Percentiles rank a stretch among this genome's conserved stretches.
Conservation (phyloP, 2,797 vertebrate species). For the Sebastes dallii region DNA sequence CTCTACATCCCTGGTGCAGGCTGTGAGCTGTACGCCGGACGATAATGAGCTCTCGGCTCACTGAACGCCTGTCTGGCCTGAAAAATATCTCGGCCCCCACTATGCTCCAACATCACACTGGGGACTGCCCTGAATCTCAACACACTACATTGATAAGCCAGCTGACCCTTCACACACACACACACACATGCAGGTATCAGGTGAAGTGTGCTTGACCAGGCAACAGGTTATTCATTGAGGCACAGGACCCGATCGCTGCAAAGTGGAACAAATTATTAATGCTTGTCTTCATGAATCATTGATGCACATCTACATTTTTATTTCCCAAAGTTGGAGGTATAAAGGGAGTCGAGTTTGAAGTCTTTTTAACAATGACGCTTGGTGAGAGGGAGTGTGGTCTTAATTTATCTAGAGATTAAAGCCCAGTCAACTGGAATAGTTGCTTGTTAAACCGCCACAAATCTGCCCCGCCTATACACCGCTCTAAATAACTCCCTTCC, state of each 20-base stretch:
- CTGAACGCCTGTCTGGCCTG: conserved; percentile 47
- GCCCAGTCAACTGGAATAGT: conserved; percentile 48
- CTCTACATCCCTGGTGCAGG: conserved; percentile 48
- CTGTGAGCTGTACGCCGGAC: conserved; percentile 46
- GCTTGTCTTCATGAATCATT: conserved; percentile 62
- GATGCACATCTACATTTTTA: conserved; percentile 56
- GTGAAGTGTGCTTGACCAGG: conserved; percentile 28
- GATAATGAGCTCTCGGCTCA: conserved; percentile 68
- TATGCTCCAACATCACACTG: conserved; percentile 23
- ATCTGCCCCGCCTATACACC: conserved; percentile 36
- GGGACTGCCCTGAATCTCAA: conserved; percentile 27
- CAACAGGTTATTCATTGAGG: conserved; percentile 34
- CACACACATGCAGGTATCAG: conserved; percentile 1
- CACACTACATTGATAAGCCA: conserved; percentile 38
- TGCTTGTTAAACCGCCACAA: conserved; percentile 66
- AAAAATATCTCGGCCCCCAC: conserved; percentile 39
- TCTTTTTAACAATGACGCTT: conserved; percentile 17
- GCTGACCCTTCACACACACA: neutral
- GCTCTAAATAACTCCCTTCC: conserved; percentile 37
- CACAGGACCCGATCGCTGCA: conserved; percentile 12
- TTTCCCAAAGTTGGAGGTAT: conserved; percentile 18
- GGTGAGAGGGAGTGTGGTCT: neutral
- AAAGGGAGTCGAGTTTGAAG: conserved; percentile 4
- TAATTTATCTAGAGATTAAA: conserved; percentile 65
- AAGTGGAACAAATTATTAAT: conserved; percentile 65